phyloP scores from a whole-genome alignment of 2,888 invertebrate species.

The Heliothis peltigera region DNA sequence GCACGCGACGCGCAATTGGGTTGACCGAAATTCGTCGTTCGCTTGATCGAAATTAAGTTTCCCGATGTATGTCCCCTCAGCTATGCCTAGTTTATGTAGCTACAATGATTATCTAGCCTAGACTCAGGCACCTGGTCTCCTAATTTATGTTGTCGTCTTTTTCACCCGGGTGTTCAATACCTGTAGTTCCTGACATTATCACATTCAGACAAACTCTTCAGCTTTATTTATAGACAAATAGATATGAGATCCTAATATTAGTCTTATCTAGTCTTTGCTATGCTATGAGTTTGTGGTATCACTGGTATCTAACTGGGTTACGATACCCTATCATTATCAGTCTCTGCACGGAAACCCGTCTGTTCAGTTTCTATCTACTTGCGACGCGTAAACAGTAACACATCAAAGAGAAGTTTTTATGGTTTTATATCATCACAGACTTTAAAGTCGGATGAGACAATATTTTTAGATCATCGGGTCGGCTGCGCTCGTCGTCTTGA shows the following conservation, averaged over 20 bases:
- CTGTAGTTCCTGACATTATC: too few species aligned
- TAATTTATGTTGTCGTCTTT: background rate
- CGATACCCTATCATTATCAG: constrained; percentile 18
- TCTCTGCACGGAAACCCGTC: background rate
- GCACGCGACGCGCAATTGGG: background rate
- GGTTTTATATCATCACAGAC: constrained; percentile 13
- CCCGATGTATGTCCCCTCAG: background rate
- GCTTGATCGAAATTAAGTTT: background rate
- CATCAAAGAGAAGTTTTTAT: constrained; percentile 25
- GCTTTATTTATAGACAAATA: background rate
- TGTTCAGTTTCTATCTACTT: background rate
- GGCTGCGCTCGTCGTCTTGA: background rate
- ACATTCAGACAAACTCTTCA: too few species aligned
- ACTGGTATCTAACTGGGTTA: constrained; percentile 1
- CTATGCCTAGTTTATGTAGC: background rate
- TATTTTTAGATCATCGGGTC: constrained; percentile 10
- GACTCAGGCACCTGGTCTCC: too few species aligned
- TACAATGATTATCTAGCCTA: background rate
- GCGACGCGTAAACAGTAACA: constrained; percentile 16
- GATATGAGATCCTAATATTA: background rate
- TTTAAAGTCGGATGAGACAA: background rate
- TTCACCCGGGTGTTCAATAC: too few species aligned
- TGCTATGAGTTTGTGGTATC: constrained; percentile 8
- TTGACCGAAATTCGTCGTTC: background rate
- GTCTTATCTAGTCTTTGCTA: constrained; percentile 17